These are phyloP conservation scores for Eptatretus burgeri DNA, from an alignment of 2,113 vertebrate genomes.

Conservation along the genomic window DNA sequence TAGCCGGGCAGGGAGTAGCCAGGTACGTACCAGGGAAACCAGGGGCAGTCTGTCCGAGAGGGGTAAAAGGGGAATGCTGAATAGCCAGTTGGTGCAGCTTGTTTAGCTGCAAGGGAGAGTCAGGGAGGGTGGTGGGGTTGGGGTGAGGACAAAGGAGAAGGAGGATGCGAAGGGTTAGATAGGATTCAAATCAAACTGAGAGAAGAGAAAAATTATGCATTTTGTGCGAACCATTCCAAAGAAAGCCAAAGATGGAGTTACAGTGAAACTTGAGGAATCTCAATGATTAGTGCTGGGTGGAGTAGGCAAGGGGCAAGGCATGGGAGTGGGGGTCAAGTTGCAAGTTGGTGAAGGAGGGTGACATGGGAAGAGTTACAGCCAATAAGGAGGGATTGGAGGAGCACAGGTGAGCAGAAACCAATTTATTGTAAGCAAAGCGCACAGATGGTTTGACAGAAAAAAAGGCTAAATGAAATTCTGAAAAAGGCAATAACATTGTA, in stretches of 20 bases:
- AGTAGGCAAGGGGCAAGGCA: neutral
- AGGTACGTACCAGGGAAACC: constrained; percentile 94
- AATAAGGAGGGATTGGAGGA: no score
- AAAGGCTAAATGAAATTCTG: no score
- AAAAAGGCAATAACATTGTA: no score
- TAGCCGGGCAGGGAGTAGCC: neutral
- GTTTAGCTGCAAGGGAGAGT: constrained; percentile 95
- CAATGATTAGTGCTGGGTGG: neutral
- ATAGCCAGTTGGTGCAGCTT: constrained; percentile 98
- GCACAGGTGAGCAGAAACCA: no score
- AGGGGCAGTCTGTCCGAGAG: constrained; percentile 93
- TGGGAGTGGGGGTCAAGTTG: neutral
- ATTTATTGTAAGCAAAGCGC: no score
- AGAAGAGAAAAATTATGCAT: no score
- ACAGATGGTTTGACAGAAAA: no score
- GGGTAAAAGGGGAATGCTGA: constrained; percentile 88
- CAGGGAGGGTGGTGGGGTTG: constrained; percentile 18
- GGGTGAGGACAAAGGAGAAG: neutral
- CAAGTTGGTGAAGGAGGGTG: neutral
- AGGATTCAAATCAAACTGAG: no score
- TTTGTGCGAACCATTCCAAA: no score
- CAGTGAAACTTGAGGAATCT: no score
- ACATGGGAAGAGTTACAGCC: neutral
- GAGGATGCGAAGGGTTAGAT: neutral
- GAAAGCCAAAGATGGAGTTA: no score